Conservation (phyloP, 1,140 invertebrate genomes). For the Cotesia glomerata region DNA sequence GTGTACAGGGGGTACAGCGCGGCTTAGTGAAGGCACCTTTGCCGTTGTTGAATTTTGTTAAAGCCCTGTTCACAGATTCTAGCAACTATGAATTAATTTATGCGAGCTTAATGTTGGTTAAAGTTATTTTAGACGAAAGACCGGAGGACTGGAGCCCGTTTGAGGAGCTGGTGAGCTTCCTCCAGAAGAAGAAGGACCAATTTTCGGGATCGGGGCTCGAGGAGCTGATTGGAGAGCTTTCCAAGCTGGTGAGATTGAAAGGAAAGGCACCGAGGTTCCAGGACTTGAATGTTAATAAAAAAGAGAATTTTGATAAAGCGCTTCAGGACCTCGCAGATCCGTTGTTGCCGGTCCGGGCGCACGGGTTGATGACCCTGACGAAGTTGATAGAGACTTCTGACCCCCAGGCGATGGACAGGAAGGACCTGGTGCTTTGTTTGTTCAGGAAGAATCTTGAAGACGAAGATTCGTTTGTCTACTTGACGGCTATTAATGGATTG, state of each 20-base stretch:
- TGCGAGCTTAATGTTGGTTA: conserved; percentile 59
- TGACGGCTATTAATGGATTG: conserved; percentile 79
- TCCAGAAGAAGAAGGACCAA: conserved; percentile 48
- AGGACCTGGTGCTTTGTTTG: conserved; percentile 72
- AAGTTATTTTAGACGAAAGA: conserved; percentile 48
- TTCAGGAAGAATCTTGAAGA: conserved; percentile 79
- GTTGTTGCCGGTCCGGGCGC: conserved; percentile 79
- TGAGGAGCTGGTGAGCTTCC: conserved; percentile 59
- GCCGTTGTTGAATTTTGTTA: conserved; percentile 52
- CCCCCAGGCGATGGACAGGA: conserved; percentile 68
- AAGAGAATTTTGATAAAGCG: conserved; percentile 68
- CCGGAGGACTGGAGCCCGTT: conserved; percentile 54
- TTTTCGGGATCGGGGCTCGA: conserved; percentile 31
- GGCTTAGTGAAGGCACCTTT: conserved; percentile 51
- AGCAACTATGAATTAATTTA: conserved; percentile 51
- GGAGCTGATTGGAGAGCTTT: conserved; percentile 55
- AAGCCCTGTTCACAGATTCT: conserved; percentile 43
- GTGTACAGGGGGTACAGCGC: conserved; percentile 50
- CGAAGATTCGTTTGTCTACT: conserved; percentile 84
- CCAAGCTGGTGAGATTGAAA: conserved; percentile 61
- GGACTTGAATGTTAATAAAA: conserved; percentile 45
- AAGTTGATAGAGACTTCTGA: conserved; percentile 75
- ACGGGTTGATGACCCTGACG: conserved; percentile 76
- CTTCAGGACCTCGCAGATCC: conserved; percentile 74
- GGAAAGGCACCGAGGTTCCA: conserved; percentile 48